Evolutionary conservation across 2,113 vertebrate species (phyloP), one percentile per base, ranked within the genome.

Genomic region (Tragelaphus buxtoni): DNA sequence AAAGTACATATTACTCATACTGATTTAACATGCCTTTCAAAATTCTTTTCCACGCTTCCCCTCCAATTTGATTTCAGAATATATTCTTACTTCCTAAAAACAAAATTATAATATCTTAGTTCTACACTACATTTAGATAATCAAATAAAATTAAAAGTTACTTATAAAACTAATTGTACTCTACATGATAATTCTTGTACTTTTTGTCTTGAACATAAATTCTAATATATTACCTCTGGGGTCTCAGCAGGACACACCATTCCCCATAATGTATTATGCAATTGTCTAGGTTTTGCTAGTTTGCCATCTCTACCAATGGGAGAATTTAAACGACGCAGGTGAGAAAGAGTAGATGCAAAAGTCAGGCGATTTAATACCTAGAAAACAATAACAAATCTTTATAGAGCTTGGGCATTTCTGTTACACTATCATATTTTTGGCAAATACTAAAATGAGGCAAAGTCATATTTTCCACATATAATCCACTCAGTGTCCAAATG

Each of bases 231-330:
- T 99, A 99, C 99, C 99, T 99, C 99, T 6, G 99, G 99, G 2
- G 99, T 99, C 99, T 99, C 99, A 3, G 99, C 99, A 32, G 99
- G 99, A 97, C 99, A 99, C 97, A 99, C 99, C 99, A 99, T 99
- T 14, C 99, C 99, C 99, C 99, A 99, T 92, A 99, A 96, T 0
- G 99, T 99, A 97, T 99, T 99, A 98, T 99, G 99, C 84, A 99
- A 98, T 97, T 99, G 99, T 51, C 99, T 97, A n/a, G 99, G 99
- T 95, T 99, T 99, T 7, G 99, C 99, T 93, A 99, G 98, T 91
- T 99, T 99, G 0, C 99, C 99, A 5, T 99, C 99, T 98, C 99
- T 98, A 24, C 99, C 99, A 9, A 99, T 99, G 0, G 99, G 99
- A 55, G 99, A 99, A 98, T 99, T 99, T 94, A 99, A 98, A 83